Conservation (phyloP, 2,888 invertebrate species). For the Hirtodrosophila cameraria region DNA sequence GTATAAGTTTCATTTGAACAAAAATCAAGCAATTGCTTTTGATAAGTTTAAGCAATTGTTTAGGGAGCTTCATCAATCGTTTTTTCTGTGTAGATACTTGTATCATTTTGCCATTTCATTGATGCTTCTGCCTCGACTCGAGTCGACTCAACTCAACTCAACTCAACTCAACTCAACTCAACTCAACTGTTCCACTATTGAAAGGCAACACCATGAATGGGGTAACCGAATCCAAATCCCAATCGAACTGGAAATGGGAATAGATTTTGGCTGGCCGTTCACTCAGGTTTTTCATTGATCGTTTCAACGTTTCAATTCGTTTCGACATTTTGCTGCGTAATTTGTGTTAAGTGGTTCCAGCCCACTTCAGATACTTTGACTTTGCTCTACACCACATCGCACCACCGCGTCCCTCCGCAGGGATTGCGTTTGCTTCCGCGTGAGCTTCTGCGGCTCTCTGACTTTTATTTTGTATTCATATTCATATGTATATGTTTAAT, state of each 20-base stretch:
- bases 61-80: too few species aligned
- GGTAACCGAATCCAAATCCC: slow-evolving; percentile 18
- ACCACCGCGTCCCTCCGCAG: slow-evolving; percentile 17
- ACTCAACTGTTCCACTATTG: slow-evolving; percentile 37
- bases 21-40: too few species aligned
- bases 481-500: slow-evolving; percentile 58
- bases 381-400: slow-evolving; percentile 3
- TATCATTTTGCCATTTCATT: slow-evolving; percentile 67
- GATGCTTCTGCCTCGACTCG: slow-evolving; percentile 47
- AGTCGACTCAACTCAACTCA: too few species aligned
- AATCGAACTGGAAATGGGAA: slow-evolving; percentile 13
- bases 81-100: slow-evolving; percentile 46
- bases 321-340: slow-evolving; percentile 82
- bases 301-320: slow-evolving; percentile 72
- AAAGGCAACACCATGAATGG: slow-evolving; percentile 35
- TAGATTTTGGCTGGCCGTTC: slow-evolving; percentile 19
- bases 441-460: slow-evolving; percentile 17
- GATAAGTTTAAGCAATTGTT: too few species aligned
- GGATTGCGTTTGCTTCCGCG: slow-evolving; percentile 57
- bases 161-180: too few species aligned
- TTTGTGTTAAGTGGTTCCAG: slow-evolving; percentile 82
- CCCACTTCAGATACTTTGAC: slow-evolving; percentile 67
- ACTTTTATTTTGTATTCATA: background rate
- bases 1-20: too few species aligned
- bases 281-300: slow-evolving; percentile 66